Evolutionary conservation across 2,797 vertebrate species (phyloP), one percentile per base, ranked within the genome.

Genomic region (Tenualosa thibaudeaui): DNA sequence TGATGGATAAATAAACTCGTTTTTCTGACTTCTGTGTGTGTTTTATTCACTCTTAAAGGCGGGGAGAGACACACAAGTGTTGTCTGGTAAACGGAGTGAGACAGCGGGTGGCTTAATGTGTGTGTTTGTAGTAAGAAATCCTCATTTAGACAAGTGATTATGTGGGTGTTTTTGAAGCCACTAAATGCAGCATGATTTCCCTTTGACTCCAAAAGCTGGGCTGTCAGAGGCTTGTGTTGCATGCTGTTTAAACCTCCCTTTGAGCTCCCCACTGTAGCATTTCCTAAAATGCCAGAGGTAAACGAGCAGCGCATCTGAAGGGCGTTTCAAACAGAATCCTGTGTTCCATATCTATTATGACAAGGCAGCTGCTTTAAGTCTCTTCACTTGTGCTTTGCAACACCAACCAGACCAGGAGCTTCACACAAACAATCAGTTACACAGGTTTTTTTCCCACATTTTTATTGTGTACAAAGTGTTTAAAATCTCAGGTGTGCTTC

Each of bases 401-500:
- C 17, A 1, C 17, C 19, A 19, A 56, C 5, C 56, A 58, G 17
- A n/a, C 5, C 3, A 75, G 31, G 3, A 1, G 6, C 40, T 58
- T 58, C 68, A 13, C 62, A 37, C 24, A 10, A 0, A 40, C 26
- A 65, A 31, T 65, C 9, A 40, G 9, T 31, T 26, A 31, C 24
- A 40, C 31, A 75, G 19, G 13, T 75, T 19, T 40, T 40, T 75
- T 75, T 75, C 0, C 5, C 5, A 75, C 68, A 75, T 75, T 40
- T 75, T 71, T 65, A 65, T 65, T 75, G 68, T 75, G 68, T 75
- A 75, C 68, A 75, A 75, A 75, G 68, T 75, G 31, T 75, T 40
- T 10, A 43, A 53, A 53, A 75, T 75, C 17, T 75, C 65, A 71
- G 15, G 37, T 75, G 68, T 26, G 26, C 12, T 71, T 71, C 17